Evolutionary conservation across 2,113 vertebrate genomes (phyloP).

Genomic region (Nycticorax nycticorax): DNA sequence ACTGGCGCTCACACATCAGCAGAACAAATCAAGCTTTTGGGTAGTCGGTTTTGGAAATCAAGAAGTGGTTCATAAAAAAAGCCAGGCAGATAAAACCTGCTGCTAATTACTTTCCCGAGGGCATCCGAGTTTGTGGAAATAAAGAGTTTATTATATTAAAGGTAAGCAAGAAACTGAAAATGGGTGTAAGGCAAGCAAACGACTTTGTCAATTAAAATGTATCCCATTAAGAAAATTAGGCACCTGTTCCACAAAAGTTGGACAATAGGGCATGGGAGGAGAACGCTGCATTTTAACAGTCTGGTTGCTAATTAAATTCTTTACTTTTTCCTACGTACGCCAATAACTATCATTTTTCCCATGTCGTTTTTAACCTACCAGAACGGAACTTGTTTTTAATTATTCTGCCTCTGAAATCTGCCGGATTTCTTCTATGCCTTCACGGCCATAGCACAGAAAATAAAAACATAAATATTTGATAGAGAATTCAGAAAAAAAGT

Average conservation of each 20-base stretch:
- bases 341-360: slow-evolving; percentile 59
- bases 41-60: slow-evolving; percentile 62
- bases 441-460: not conserved
- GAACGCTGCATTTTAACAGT: slow-evolving; percentile 49
- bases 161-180: slow-evolving; percentile 43
- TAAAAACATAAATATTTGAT: not conserved
- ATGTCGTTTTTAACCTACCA: not conserved
- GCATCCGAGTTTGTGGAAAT: slow-evolving; percentile 35
- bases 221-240: slow-evolving; percentile 69
- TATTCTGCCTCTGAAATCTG: slow-evolving; percentile 1
- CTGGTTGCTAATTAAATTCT: slow-evolving; percentile 63
- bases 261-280: slow-evolving; percentile 37
- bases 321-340: slow-evolving; percentile 13
- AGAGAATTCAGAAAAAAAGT: not conserved
- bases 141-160: slow-evolving; percentile 44
- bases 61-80: slow-evolving; percentile 56
- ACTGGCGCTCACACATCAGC: slow-evolving; percentile 65
- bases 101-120: slow-evolving; percentile 52
- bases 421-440: not conserved
- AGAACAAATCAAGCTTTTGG: slow-evolving; percentile 59
- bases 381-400: not conserved
- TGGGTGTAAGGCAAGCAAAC: slow-evolving; percentile 27
- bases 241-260: slow-evolving; percentile 68
- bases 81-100: slow-evolving; percentile 53
- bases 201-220: slow-evolving; percentile 69